Conservation (phyloP, 2,113 vertebrate species). For the Calidris pugnax region DNA sequence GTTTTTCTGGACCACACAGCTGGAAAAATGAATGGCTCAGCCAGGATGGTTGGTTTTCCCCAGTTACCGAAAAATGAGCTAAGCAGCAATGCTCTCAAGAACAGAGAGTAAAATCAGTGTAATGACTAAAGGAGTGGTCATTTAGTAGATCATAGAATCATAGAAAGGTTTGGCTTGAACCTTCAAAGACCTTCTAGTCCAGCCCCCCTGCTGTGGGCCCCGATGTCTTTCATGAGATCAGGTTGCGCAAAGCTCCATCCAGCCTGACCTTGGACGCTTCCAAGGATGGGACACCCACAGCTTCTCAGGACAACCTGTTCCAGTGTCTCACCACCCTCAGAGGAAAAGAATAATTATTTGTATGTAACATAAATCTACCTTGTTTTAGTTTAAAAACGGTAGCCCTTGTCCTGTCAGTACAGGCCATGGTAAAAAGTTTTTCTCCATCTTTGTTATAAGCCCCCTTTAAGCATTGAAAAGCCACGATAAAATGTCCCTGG, state of each 20-base stretch:
- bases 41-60: accelerated
- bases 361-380: neutral
- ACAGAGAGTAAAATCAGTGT: accelerated
- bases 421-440: neutral
- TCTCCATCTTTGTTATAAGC: neutral
- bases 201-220: neutral
- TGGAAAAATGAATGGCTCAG: neutral
- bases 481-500: neutral
- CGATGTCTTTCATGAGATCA: accelerated
- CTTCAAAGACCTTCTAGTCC: neutral
- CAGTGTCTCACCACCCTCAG: neutral
- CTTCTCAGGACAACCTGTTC: neutral
- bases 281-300: accelerated
- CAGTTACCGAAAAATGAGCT: neutral
- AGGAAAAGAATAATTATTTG: neutral
- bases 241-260: neutral
- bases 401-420: neutral
- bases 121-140: neutral
- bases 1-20: neutral
- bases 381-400: neutral
- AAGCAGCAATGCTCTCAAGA: neutral
- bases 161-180: neutral
- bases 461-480: neutral
- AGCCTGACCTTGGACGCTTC: neutral
- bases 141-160: neutral